A percentile compares a stretch with the other conserved stretches of the same genome.
Evolutionary conservation across 2,888 invertebrate genomes (phyloP).

Genomic region (Yponomeuta evonymella): DNA sequence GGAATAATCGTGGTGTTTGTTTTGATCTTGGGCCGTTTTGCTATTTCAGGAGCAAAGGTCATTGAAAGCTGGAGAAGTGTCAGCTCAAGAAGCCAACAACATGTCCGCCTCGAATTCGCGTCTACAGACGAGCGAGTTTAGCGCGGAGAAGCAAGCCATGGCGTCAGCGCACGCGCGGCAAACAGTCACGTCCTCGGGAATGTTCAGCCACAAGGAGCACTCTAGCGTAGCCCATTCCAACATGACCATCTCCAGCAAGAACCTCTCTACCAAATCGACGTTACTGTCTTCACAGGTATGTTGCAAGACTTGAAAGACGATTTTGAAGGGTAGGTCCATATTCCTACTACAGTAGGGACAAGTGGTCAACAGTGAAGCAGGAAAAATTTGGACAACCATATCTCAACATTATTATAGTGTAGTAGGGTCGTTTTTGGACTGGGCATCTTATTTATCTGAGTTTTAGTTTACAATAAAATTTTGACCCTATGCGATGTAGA

Average conservation of each 20-base stretch:
- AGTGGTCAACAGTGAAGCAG: too few species aligned
- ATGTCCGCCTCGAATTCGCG: conserved; percentile 89
- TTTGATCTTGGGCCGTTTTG: neutral
- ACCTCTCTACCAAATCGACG: conserved; percentile 80
- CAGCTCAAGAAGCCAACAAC: conserved; percentile 90
- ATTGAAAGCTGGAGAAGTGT: conserved; percentile 87
- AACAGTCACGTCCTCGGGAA: conserved; percentile 86
- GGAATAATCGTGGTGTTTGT: neutral
- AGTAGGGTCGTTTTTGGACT: too few species aligned
- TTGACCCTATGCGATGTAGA: too few species aligned
- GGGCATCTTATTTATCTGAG: too few species aligned
- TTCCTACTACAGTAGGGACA: too few species aligned
- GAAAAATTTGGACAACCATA: too few species aligned
- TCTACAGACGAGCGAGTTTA: conserved; percentile 90
- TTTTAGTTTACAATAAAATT: too few species aligned
- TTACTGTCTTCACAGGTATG: conserved; percentile 73
- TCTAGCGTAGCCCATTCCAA: conserved; percentile 87
- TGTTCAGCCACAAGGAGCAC: conserved; percentile 83
- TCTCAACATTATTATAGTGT: too few species aligned
- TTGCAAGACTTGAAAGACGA: neutral
- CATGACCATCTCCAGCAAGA: conserved; percentile 85
- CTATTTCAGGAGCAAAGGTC: conserved; percentile 86
- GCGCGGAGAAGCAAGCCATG: conserved; percentile 86
- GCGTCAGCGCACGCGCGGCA: conserved; percentile 86
- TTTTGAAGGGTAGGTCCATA: neutral